Evolutionary conservation across 2,797 vertebrate genomes (phyloP), one percentile per base, ranked within the genome.

Genomic region (Manis javanica): DNA sequence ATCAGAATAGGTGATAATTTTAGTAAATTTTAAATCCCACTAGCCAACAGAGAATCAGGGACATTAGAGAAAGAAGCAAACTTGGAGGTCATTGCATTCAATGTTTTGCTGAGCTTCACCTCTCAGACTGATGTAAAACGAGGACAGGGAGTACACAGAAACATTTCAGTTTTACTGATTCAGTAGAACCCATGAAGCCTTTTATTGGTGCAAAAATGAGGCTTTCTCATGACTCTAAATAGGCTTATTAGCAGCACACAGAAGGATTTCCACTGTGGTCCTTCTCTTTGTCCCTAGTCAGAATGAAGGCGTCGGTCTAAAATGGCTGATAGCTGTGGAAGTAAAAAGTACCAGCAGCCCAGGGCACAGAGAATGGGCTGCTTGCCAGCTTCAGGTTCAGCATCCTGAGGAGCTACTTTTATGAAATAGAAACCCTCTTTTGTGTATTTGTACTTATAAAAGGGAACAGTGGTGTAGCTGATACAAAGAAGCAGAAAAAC

Each of bases 141-240:
- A 97, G 97, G 96, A 84, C 94, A 96, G 77, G 23, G 71, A 82
- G 57, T 37, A 0, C 26, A 85, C 37, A 91, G 97, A 92, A 93
- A 94, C 71, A 79, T 90, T 96, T 93, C 0, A 0, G 90, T 96
- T 96, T 98, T 94, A 87, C 96, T 96, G 96, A 97, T 94, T 96
- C 94, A 93, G 81, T 93, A 87, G 93, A 96, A 92, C 71, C 87
- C 46, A n/a, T 79, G 77, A 95, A 94, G 81, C 46, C 79, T 97
- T 96, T 97, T 96, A 87, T 89, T 96, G 92, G 77, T 94, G 64
- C 75, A 95, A 93, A 46, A 97, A 97, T 83, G 81, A 97, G 71
- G 51, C 87, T 97, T 97, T 94, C 95, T 98, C 91, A 39, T 86
- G 96, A 97, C 91, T 97, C 91, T 96, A 94, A 97, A 96, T 94